Evolutionary conservation across 1,140 invertebrate species (phyloP).

Genomic region (Drosophila rhopaloa): DNA sequence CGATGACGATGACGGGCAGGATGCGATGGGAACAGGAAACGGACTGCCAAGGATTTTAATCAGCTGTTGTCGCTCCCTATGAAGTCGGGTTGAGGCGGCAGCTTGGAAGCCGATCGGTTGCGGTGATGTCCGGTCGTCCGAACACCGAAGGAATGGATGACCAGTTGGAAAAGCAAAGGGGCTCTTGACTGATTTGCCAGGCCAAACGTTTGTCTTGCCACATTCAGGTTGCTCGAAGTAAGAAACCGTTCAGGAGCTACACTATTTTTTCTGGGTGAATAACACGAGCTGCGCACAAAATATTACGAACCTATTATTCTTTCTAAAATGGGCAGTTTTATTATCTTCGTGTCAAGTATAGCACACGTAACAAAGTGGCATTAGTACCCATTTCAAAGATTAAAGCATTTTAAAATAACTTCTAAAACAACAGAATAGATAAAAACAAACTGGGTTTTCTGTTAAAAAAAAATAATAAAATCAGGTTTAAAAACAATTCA

Average conservation of each 20-base stretch:
- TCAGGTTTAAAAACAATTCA: too few species aligned
- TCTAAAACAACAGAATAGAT: too few species aligned
- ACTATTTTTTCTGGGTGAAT: neutral
- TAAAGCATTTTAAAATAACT: too few species aligned
- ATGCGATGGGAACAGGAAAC: constrained; percentile 28
- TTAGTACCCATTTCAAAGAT: too few species aligned
- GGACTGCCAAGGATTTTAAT: constrained; percentile 57
- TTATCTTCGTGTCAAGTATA: too few species aligned
- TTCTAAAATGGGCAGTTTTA: neutral
- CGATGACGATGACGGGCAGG: constrained; percentile 61
- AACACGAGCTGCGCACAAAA: neutral
- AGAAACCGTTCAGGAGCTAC: neutral
- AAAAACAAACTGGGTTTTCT: too few species aligned
- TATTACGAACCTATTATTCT: neutral
- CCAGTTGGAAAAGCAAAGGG: neutral
- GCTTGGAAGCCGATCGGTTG: constrained; percentile 28
- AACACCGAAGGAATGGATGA: neutral
- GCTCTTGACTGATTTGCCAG: neutral
- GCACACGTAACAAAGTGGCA: too few species aligned
- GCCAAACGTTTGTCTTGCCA: neutral
- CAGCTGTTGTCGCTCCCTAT: constrained; percentile 47
- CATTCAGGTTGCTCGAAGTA: neutral
- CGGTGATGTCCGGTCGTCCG: neutral
- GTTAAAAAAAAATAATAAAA: too few species aligned
- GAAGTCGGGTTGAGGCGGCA: constrained; percentile 3